Base-by-base conservation (phyloP, 2,113 vertebrate species). In the Dasyornis broadbenti region DNA sequence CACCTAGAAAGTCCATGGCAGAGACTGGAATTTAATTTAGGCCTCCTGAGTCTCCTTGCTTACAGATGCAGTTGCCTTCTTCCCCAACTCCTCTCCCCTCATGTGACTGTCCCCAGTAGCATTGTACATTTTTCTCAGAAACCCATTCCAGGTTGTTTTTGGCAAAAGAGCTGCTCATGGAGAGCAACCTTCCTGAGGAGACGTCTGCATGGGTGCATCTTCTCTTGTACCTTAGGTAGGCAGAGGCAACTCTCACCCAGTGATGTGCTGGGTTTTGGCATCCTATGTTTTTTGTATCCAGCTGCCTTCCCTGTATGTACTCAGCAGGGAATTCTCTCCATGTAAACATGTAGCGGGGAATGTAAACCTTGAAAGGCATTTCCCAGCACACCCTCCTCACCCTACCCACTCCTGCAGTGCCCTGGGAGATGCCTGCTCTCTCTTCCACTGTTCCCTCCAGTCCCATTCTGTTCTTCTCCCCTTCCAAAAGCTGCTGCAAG, bases 301-400 rank as follows among this genome's bases (percentile, higher is more conserved):
- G 89, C 59, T 4, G 52, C 35, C 69, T 79, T 42, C 50, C 33
- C 26, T 39, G n/a, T 75, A 47, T 0, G 11, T 63, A 84, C 73
- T 44, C 91, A 84, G 61, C 70, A 85, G 95, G 89, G 94, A 94
- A 89, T 89, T 92, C 79, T 89, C 86, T 94, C 81, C 86, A 28
- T 86, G 81, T 95, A 92, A 96, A 85, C 93, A 95, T 61, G 53
- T 83, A 85, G 70, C 2, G 4, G 95, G 77, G 79, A 95, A 93
- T 93, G 96, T 93, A 92, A 96, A 95, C 79, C 88, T 81, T 92
- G 91, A 49, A 64, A 92, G 87, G 91, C 75, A 94, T 94, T 95
- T 95, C 64, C 50, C 94, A 94, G 91, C 82, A 63, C 53, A 45
- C 75, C 18, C 80, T 93, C 27, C 65, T 95, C 35, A 4, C 60